Evolutionary conservation across 2,888 invertebrate species (phyloP).

Genomic region (Troides aeacus): DNA sequence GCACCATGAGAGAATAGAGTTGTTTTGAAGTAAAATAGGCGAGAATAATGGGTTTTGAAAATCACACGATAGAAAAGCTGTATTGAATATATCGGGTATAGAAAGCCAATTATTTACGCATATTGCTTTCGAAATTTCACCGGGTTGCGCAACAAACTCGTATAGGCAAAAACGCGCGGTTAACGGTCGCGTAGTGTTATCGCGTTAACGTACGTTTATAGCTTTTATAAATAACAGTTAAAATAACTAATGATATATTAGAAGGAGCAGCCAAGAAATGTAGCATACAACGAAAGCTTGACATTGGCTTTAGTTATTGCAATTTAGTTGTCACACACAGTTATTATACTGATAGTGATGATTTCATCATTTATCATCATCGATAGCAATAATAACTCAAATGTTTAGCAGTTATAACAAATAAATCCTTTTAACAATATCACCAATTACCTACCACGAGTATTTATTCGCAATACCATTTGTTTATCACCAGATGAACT

Average conservation of each 20-base stretch:
- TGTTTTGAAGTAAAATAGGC: slow-evolving; percentile 8
- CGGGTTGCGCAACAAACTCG: slow-evolving; percentile 38
- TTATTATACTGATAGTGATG: too few species aligned
- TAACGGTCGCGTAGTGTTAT: slow-evolving; percentile 21
- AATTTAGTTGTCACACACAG: too few species aligned
- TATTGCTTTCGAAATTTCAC: slow-evolving; percentile 41
- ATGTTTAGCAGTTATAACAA: too few species aligned
- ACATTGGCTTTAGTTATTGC: too few species aligned
- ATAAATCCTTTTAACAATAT: too few species aligned
- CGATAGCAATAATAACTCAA: too few species aligned
- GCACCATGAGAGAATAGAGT: background rate
- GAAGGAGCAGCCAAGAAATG: too few species aligned
- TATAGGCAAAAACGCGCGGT: slow-evolving; percentile 28
- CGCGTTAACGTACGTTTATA: slow-evolving; percentile 16
- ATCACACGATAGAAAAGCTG: slow-evolving; percentile 25
- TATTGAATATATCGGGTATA: slow-evolving; percentile 34
- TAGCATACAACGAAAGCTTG: background rate
- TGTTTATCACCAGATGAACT: too few species aligned
- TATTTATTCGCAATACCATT: too few species aligned
- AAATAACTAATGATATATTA: background rate
- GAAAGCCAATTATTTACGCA: slow-evolving; percentile 40
- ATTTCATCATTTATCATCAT: too few species aligned
- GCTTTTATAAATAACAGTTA: slow-evolving; percentile 3
- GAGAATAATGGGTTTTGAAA: slow-evolving; percentile 25
- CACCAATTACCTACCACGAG: too few species aligned